Conservation (phyloP, 2,888 invertebrate species). For the Nebria salina region DNA sequence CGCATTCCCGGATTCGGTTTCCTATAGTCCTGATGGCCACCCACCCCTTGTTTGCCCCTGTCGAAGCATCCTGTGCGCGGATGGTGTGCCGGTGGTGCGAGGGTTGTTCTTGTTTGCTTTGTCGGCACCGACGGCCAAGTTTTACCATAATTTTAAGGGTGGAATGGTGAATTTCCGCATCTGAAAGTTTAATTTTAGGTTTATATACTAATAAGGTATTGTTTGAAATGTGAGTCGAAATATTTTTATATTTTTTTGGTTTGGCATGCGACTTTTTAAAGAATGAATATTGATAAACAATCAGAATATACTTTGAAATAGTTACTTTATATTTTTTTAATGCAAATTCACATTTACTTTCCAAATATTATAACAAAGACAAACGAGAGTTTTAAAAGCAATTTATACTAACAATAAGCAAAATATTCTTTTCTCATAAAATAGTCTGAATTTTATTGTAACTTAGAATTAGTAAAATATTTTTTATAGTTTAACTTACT, state of each 20-base stretch:
- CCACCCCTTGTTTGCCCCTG: neutral
- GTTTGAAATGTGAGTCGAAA: neutral
- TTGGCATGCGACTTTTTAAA: too few species aligned
- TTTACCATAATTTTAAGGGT: neutral
- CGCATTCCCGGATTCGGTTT: conserved; percentile 17
- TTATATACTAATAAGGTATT: neutral
- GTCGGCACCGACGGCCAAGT: neutral
- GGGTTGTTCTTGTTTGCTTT: conserved; percentile 2
- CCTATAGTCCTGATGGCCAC: conserved; percentile 5
- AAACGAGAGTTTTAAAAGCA: too few species aligned
- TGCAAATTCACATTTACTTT: too few species aligned
- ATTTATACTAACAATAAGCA: too few species aligned
- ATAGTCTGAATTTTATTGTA: too few species aligned
- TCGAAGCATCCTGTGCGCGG: neutral
- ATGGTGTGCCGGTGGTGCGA: neutral
- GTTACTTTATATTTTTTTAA: too few species aligned
- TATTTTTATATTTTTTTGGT: neutral
- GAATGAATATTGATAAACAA: too few species aligned
- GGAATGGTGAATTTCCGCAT: neutral
- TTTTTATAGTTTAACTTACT: too few species aligned
- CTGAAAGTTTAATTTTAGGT: neutral
- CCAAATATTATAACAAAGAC: too few species aligned
- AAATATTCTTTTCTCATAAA: too few species aligned
- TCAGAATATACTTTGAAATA: too few species aligned
- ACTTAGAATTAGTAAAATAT: too few species aligned